Base-by-base conservation (phyloP, 2,888 invertebrate species). In the Nephrotoma guestfalica region DNA sequence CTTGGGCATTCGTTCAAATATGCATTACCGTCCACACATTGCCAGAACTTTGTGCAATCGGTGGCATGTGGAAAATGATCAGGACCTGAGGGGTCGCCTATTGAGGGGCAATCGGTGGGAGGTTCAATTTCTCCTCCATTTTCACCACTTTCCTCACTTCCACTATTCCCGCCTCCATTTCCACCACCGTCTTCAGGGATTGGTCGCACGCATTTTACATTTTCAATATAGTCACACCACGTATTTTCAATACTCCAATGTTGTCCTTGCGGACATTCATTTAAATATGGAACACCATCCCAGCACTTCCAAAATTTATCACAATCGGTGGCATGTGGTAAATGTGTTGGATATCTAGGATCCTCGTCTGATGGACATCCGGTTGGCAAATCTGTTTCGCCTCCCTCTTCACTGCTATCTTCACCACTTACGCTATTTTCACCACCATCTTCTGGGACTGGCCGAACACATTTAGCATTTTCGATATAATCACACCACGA, bases 401-500 rank as follows among this genome's bases (percentile, higher is more conserved):
- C 71, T 5, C 57, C 4, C 4, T 57, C 15, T 15, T 57, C 51
- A 1, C 15, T 7, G 4, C 57, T 7, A 7, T 57, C 7, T 18
- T 57, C 57, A 7, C 30, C 30, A 3, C n/a, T n/a, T n/a, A n/a
- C n/a, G 18, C 40, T 30, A 83, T 30, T 18, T 47, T 47, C 47
- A 9, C 7, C 6, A 9, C 7, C 7, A 9, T 47, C 47, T 6
- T 3, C 4, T 83, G 30, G 4, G 9, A 18, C 40, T 83, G 83
- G 83, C 7, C 41, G 40, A 7, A 40, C 40, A 40, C 40, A 41
- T 40, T 40, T 83, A 9, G 83, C 83, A 40, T 45, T 47, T n/a
- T 7, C 45, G 13, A 83, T 83, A 83, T 86, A 87, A 86, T 87
- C 87, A 41, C 87, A 87, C 41, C 45, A 57, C 15, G 13, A 43